A percentile compares a stretch with the other conserved stretches of the same genome.
phyloP scores from a whole-genome alignment of 2,888 invertebrate genomes.

The Villa cingulata region DNA sequence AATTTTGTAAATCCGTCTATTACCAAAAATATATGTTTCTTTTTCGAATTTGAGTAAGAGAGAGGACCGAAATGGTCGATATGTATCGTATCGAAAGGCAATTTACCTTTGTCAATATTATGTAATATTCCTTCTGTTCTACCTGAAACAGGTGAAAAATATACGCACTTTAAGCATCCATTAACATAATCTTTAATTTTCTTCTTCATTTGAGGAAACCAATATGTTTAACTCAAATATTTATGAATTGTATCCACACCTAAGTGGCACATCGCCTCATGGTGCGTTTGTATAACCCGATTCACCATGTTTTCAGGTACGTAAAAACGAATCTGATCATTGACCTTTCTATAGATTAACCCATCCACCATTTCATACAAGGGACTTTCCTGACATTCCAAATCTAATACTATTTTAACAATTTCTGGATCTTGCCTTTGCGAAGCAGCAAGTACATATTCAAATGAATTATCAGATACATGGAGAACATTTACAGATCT shows the following conservation, averaged over 20 bases:
- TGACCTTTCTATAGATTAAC: conserved; percentile 5
- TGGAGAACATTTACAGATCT: conserved; percentile 9
- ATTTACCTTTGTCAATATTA: background rate
- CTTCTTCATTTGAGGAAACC: conserved; percentile 5
- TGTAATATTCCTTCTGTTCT: background rate
- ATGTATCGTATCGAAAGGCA: background rate
- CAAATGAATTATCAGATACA: conserved; percentile 7
- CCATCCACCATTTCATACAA: conserved; percentile 8
- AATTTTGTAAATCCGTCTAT: background rate
- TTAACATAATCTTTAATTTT: conserved; percentile 1
- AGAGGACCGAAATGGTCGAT: background rate
- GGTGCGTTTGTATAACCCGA: conserved; percentile 1
- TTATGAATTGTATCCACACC: conserved; percentile 18
- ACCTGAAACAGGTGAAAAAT: background rate
- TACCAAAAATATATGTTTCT: background rate
- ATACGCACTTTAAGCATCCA: background rate
- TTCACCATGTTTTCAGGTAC: conserved; percentile 3
- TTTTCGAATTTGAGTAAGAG: too few species aligned
- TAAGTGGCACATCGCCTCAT: conserved; percentile 21
- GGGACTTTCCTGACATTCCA: conserved; percentile 11
- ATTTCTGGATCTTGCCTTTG: conserved; percentile 15
- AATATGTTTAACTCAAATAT: background rate
- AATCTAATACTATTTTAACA: conserved; percentile 9
- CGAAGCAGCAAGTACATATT: conserved; percentile 8
- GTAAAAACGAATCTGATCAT: conserved; percentile 1